These are phyloP conservation scores for Mesitornis unicolor DNA, from an alignment of 2,113 vertebrate species.

Conservation along the genomic window DNA sequence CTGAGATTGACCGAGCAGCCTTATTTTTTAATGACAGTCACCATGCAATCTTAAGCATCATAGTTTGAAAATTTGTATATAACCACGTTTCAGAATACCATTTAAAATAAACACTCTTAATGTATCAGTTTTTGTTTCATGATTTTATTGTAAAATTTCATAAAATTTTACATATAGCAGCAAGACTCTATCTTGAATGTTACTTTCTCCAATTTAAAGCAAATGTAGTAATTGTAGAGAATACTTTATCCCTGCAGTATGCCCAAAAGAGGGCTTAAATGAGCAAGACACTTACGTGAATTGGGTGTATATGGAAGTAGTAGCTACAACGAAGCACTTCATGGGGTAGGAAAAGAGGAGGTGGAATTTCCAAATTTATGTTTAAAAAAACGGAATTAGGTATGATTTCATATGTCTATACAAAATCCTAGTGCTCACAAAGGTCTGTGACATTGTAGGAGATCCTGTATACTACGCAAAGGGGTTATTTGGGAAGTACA, in stretches of 20 bases:
- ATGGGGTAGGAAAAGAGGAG: neutral
- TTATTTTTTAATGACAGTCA: neutral
- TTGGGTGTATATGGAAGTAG: neutral
- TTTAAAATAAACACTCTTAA: constrained; percentile 41
- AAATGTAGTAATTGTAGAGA: neutral
- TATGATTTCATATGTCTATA: neutral
- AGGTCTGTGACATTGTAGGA: neutral
- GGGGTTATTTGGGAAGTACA: neutral
- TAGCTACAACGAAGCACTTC: neutral
- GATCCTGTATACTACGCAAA: fast-evolving
- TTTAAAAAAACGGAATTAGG: neutral
- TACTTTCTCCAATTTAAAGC: neutral
- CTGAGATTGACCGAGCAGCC: neutral
- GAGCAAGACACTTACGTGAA: neutral
- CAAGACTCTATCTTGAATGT: neutral
- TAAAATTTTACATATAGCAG: neutral
- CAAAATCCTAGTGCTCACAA: neutral
- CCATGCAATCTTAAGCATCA: neutral
- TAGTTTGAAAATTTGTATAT: neutral
- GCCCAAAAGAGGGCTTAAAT: neutral
- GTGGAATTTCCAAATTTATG: neutral
- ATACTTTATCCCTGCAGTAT: neutral
- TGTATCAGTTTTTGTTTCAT: neutral
- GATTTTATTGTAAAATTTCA: too few relatives aligned
- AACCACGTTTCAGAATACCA: neutral